Conservation (phyloP, 1,140 invertebrate species). For the Samia ricini region DNA sequence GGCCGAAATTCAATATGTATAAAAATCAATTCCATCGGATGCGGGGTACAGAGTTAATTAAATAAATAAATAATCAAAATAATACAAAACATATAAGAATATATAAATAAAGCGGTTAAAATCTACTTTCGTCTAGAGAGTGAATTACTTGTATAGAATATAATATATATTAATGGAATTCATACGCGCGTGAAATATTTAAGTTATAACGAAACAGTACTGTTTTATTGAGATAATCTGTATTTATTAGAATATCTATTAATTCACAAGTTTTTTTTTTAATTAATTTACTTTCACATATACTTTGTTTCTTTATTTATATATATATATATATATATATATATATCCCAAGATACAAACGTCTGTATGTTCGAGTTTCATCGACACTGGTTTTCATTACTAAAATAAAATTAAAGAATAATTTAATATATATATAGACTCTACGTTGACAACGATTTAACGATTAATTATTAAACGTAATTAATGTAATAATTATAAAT, state of each 20-base stretch:
- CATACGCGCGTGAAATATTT: neutral
- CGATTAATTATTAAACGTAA: slow-evolving; percentile 42
- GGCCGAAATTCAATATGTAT: slow-evolving; percentile 43
- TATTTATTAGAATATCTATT: neutral
- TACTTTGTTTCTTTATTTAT: neutral
- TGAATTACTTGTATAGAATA: neutral
- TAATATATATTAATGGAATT: neutral
- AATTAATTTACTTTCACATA: neutral
- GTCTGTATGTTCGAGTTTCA: neutral
- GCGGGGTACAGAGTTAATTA: slow-evolving; percentile 19
- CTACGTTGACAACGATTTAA: slow-evolving; percentile 46
- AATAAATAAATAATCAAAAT: no score
- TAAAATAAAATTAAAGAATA: slow-evolving; percentile 42
- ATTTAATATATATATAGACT: slow-evolving; percentile 57
- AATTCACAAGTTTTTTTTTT: neutral
- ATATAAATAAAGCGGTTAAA: slow-evolving; percentile 19
- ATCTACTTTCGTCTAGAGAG: slow-evolving; percentile 4
- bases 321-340: neutral
- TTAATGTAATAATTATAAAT: slow-evolving; percentile 45
- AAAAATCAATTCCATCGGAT: slow-evolving; percentile 55
- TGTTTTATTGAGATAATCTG: neutral
- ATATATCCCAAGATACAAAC: neutral
- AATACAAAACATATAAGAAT: slow-evolving; percentile 15
- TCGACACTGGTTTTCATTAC: slow-evolving; percentile 16
- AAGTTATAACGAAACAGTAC: neutral